A percentile compares a stretch with the other conserved stretches of the same genome.
Conservation (phyloP, 2,113 vertebrate genomes). For the Notechis scutatus region DNA sequence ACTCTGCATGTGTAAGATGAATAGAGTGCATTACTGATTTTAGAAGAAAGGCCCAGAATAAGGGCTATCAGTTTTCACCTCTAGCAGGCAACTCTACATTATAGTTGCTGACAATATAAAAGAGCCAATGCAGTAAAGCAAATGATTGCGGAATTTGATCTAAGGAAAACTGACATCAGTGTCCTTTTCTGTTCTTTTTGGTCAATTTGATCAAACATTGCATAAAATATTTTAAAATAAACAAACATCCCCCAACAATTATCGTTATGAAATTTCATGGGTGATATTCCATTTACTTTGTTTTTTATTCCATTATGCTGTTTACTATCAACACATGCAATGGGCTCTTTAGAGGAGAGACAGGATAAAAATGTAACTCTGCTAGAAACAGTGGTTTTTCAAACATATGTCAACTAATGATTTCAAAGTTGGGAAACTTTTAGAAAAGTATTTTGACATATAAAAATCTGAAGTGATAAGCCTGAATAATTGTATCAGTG, state of each 20-base stretch:
- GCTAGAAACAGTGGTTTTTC: neutral
- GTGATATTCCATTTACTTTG: neutral
- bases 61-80: neutral
- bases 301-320: neutral
- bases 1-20: neutral
- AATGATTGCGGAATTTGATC: neutral
- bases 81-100: neutral
- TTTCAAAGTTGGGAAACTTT: neutral
- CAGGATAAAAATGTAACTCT: neutral
- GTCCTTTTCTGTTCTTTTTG: neutral
- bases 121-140: neutral
- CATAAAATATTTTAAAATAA: neutral
- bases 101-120: neutral
- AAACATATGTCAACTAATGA: neutral
- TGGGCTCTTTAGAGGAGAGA: neutral
- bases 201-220: neutral
- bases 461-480: neutral
- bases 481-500: neutral
- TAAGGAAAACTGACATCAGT: neutral
- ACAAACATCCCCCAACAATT: neutral
- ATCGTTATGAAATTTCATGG: rapidly evolving
- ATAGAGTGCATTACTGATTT: constrained; percentile 57
- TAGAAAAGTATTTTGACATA: neutral
- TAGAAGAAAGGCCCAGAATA: constrained; percentile 48
- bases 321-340: neutral